These are phyloP conservation scores for Pyrgus malvae DNA, from an alignment of 2,888 invertebrate species.

Conservation along the genomic window DNA sequence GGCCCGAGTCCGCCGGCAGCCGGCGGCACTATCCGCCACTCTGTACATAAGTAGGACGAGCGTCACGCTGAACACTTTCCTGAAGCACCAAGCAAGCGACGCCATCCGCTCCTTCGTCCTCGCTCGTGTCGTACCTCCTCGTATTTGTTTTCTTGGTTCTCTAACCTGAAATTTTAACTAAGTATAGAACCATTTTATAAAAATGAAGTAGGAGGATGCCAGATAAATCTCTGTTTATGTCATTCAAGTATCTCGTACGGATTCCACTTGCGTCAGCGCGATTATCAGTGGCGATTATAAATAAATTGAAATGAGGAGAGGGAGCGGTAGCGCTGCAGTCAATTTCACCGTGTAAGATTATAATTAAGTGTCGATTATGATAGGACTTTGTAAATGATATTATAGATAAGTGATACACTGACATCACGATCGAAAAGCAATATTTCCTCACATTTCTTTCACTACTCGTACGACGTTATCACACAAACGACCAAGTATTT, in stretches of 20 bases:
- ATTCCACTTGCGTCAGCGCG: too few species aligned
- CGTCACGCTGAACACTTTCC: constrained; percentile 26
- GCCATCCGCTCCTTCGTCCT: background rate
- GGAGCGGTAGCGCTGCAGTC: constrained; percentile 9
- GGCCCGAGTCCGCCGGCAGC: too few species aligned
- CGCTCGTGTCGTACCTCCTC: background rate
- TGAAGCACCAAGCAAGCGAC: background rate
- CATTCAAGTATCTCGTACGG: too few species aligned
- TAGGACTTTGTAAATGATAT: constrained; percentile 43
- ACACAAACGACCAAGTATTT: constrained; percentile 54
- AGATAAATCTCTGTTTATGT: too few species aligned
- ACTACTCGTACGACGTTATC: constrained; percentile 32
- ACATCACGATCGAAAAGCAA: constrained; percentile 42
- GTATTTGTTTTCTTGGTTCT: background rate
- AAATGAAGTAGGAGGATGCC: too few species aligned
- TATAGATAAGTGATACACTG: constrained; percentile 33
- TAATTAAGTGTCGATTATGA: constrained; percentile 12
- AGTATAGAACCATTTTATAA: too few species aligned
- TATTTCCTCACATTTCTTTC: constrained; percentile 39
- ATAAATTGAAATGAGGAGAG: background rate
- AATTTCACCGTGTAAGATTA: constrained; percentile 20
- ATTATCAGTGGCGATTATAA: too few species aligned
- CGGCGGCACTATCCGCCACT: constrained; percentile 1
- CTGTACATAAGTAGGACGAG: constrained; percentile 28
- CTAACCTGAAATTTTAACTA: background rate